phyloP scores from a whole-genome alignment of 2,113 vertebrate species.

The Cyprinodon variegatus region DNA sequence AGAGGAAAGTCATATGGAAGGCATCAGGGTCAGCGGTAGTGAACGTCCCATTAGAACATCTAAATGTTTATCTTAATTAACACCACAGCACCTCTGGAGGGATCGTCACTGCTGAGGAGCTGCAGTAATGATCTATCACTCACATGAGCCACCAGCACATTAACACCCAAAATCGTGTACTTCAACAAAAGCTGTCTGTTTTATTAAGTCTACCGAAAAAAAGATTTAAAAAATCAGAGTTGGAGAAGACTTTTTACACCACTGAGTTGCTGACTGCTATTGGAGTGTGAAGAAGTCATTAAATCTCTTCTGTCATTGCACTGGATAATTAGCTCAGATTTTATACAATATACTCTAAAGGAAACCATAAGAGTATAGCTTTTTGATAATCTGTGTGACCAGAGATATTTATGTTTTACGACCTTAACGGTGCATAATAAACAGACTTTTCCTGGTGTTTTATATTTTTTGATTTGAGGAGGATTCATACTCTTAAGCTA shows the following conservation, averaged over 20 bases:
- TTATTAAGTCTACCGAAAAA: constrained; percentile 7
- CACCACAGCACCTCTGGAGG: constrained; percentile 17
- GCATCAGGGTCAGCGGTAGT: constrained; percentile 27
- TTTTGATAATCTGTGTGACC: constrained; percentile 36
- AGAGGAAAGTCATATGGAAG: constrained; percentile 11
- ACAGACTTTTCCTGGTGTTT: constrained; percentile 35
- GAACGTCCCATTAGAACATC: constrained; percentile 26
- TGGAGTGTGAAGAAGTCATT: constrained; percentile 9
- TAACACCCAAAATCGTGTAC: background rate
- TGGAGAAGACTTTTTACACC: constrained; percentile 1
- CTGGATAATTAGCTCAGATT: background rate
- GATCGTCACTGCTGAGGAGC: constrained; percentile 35
- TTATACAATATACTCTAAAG: background rate
- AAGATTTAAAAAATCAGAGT: background rate
- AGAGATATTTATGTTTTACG: constrained; percentile 30
- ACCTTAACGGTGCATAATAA: constrained; percentile 20
- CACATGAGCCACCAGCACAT: constrained; percentile 1
- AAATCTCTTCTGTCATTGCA: constrained; percentile 14
- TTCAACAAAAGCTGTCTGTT: background rate
- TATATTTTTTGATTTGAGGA: constrained; percentile 33
- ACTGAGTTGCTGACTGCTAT: constrained; percentile 1
- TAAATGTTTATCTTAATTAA: constrained; percentile 47
- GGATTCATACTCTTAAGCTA: constrained; percentile 25
- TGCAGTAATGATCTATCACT: constrained; percentile 19
- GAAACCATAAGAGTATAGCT: background rate